Evolutionary conservation across 2,888 invertebrate genomes (phyloP).

Genomic region (Rhogogaster chlorosoma): DNA sequence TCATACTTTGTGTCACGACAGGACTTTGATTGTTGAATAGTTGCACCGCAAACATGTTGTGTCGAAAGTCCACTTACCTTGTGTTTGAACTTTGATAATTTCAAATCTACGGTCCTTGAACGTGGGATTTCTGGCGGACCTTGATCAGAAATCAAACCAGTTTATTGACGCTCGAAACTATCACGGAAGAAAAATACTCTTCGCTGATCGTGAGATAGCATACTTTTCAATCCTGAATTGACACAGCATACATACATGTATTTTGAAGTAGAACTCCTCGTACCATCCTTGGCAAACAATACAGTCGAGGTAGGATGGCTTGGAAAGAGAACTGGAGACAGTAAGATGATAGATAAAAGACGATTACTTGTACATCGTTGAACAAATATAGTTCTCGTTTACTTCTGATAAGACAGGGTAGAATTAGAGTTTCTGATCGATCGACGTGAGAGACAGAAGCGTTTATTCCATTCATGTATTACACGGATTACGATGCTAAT

Average conservation of each 20-base stretch:
- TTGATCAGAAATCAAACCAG: not conserved
- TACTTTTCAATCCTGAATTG: not conserved
- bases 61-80: not conserved
- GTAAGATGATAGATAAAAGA: not conserved
- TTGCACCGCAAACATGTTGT: not conserved
- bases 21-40: not conserved
- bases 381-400: not conserved
- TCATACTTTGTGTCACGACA: not conserved
- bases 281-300: not conserved
- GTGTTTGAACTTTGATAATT: not conserved
- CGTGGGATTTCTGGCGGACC: not conserved
- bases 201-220: not conserved
- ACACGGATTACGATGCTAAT: not conserved
- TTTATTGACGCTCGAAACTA: not conserved
- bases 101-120: not conserved
- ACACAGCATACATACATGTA: too few relatives aligned
- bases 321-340: not conserved
- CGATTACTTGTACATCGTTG: not conserved
- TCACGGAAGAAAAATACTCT: not conserved
- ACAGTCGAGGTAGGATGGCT: not conserved
- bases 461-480: not conserved
- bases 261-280: not conserved
- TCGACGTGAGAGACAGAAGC: not conserved
- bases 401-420: not conserved
- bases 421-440: not conserved